Evolutionary conservation across 2,113 vertebrate genomes (phyloP), one percentile per base, ranked within the genome.

Genomic region (Polyodon spathula): DNA sequence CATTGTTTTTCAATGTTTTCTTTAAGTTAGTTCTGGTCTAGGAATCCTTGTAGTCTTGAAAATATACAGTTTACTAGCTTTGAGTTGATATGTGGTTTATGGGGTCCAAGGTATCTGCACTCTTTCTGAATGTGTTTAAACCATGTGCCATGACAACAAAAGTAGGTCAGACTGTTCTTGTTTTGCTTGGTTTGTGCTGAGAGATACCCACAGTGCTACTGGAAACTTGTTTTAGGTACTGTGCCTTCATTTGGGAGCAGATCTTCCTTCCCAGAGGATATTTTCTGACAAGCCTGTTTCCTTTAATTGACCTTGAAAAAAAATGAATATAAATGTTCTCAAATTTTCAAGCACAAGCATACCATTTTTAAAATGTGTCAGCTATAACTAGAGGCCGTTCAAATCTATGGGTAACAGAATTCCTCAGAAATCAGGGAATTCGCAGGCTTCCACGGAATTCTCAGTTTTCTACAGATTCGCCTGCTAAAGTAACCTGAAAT

Each of bases 221-320:
- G 51, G 72, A 27, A 66, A 64, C 54, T 74, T 66, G 58, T 74
- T 79, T 80, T 68, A 54, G 76, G 86, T 78, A 74, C 83, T 68
- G 81, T 86, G 85, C 84, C 84, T 87, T 87, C 84, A 67, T 81
- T 76, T 73, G 63, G 71, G 62, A 66, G 57, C 66, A 65, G 68
- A 65, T 56, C 16, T 64, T 66, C 59, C 61, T 56, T 55, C 65
- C 68, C 15, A 40, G 43, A 27, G 62, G 72, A 58, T 38, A 59
- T 11, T 52, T 46, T 55, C 63, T 62, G 8, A 37, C 37, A 38
- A 38, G 17, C 17, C 53, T 6, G 37, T 55, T 55, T 55, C 27
- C 27, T 27, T 27, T 27, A 27, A 27, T 27, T 27, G 27, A 27
- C 27, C 27, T 27, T 27, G 27, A 27, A 27, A 27, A 27, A 27